These are phyloP conservation scores for Sebastes goodei DNA, from an alignment of 2,797 vertebrate genomes.

Conservation along the genomic window DNA sequence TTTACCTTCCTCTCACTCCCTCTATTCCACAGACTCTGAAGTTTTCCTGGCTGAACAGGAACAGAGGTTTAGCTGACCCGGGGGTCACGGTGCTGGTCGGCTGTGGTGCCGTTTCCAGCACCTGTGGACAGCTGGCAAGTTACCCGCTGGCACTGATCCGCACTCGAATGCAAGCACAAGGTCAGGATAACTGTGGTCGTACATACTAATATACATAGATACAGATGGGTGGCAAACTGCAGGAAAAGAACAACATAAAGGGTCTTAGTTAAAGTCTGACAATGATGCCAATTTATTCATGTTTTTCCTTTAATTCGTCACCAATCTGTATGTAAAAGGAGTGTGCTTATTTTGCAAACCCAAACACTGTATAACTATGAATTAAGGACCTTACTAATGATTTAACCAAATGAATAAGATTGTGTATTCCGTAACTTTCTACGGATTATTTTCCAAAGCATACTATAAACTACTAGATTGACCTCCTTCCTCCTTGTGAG, in stretches of 20 bases:
- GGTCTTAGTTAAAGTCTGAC: not conserved
- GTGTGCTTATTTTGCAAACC: too few relatives aligned
- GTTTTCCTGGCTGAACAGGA: slow-evolving; percentile 89
- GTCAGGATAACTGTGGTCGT: slow-evolving; percentile 72
- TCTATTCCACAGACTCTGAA: slow-evolving; percentile 88
- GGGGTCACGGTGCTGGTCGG: slow-evolving; percentile 90
- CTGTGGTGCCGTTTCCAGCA: slow-evolving; percentile 93
- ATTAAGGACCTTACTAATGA: not conserved
- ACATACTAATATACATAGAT: not conserved
- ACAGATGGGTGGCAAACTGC: not conserved
- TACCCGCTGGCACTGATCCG: slow-evolving; percentile 94
- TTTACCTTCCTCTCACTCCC: not conserved
- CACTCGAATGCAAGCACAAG: slow-evolving; percentile 98
- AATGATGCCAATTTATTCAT: too few relatives aligned
- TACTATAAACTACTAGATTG: too few relatives aligned
- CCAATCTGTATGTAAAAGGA: too few relatives aligned
- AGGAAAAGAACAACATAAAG: not conserved
- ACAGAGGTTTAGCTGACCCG: slow-evolving; percentile 88
- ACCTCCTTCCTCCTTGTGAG: too few relatives aligned
- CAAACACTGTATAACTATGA: too few relatives aligned
- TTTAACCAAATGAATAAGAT: too few relatives aligned
- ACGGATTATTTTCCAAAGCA: too few relatives aligned
- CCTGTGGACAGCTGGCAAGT: slow-evolving; percentile 94
- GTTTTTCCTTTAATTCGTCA: too few relatives aligned
- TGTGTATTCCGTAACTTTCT: too few relatives aligned